phyloP scores from a whole-genome alignment of 2,888 invertebrate species.

The Carabus problematicus region DNA sequence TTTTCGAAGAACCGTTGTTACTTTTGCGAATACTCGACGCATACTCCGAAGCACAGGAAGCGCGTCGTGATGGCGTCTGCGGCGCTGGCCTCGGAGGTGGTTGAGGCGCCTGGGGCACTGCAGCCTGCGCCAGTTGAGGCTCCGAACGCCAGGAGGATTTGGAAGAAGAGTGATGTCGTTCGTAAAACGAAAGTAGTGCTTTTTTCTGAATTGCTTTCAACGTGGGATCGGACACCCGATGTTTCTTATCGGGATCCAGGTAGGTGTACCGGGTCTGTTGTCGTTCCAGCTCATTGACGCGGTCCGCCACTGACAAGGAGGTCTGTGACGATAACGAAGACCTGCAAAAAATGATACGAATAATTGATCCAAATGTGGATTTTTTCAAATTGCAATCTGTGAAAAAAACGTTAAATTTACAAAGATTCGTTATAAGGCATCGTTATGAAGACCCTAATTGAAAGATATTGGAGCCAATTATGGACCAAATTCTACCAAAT shows the following conservation, averaged over 20 bases:
- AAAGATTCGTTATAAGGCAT: constrained; percentile 34
- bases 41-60: constrained; percentile 74
- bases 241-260: constrained; percentile 76
- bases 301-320: constrained; percentile 69
- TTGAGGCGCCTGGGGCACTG: constrained; percentile 46
- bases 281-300: constrained; percentile 71
- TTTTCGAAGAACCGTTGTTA: constrained; percentile 52
- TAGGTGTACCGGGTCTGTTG: constrained; percentile 70
- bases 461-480: too few species aligned
- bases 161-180: constrained; percentile 67
- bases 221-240: constrained; percentile 74
- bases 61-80: constrained; percentile 64
- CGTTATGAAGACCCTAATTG: too few species aligned
- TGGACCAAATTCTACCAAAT: too few species aligned
- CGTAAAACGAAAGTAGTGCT: constrained; percentile 81
- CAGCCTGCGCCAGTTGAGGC: constrained; percentile 62
- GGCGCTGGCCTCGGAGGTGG: constrained; percentile 52
- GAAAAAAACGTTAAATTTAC: constrained; percentile 1
- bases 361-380: constrained; percentile 1
- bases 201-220: constrained; percentile 84
- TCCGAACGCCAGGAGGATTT: constrained; percentile 65
- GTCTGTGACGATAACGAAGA: constrained; percentile 53
- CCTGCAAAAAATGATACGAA: constrained; percentile 50
- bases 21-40: constrained; percentile 60
- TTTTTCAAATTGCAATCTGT: too few species aligned